Evolutionary conservation across 1,140 invertebrate genomes (phyloP), one percentile per base, ranked within the genome.

Genomic region (Dendroctonus valens): DNA sequence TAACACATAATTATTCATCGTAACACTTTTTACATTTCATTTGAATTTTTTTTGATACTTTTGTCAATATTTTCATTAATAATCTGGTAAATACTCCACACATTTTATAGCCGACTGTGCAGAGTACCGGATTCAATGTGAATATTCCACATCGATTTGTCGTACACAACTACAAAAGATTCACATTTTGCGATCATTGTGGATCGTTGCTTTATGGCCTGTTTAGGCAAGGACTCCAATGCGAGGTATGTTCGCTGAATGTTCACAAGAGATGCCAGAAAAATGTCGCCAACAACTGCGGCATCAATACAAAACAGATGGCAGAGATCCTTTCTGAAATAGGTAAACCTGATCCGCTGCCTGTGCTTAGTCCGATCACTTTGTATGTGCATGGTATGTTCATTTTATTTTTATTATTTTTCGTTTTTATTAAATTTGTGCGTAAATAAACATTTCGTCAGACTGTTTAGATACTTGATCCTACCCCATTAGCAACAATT

Each of bases 111-210:
- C 77, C 81, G 42, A 82, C 75, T 72, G 81, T 82, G 72, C 81
- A 83, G 74, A 90, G 88, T 52, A 88, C 91, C 78, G 85, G 97
- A 48, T 99, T 99, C 83, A 98, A 91, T 80, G 97, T 99, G 69
- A 98, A 99, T 81, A 87, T 99, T 67, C 97, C 97, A 59, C 98
- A 99, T 84, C 88, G 94, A 26, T 94, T 93, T 80, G 86, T 88
- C 52, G 86, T 92, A 67, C 97, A 99, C 81, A 98, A 88, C 76
- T 99, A 96, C 82, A 98, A 96, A 82, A 84, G 92, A 67, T 97
- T 97, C 79, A 99, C 98, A 41, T 99, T 99, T 81, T 99, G 98
- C 85, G 97, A 99, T 83, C 97, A 99, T 79, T 99, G 97, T 82
- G 98, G 97, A 59, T 94, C 92, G 11, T 80, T 96, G 73, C 86